A percentile compares a stretch with the other conserved stretches of the same genome.
Conservation (phyloP, 2,888 invertebrate species). For the Apantesis nais region DNA sequence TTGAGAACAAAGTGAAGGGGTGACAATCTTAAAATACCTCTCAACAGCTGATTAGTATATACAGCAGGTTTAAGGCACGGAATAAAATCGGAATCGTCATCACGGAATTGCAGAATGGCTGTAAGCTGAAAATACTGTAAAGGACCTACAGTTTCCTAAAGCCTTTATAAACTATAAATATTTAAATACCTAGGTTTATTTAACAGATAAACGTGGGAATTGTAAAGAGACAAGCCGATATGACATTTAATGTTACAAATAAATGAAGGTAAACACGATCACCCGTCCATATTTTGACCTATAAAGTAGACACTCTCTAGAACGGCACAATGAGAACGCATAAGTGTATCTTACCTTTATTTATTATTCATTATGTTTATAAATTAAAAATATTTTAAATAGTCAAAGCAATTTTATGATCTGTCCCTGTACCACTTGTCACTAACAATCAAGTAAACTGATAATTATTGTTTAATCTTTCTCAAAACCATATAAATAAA, state of each 20-base stretch:
- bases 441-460: no score
- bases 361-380: no score
- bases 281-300: not conserved
- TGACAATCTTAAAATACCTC: not conserved
- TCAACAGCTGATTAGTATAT: not conserved
- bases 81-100: no score
- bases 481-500: no score
- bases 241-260: slow-evolving; percentile 16
- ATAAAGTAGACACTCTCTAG: not conserved
- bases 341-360: no score
- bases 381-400: no score
- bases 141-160: not conserved
- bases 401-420: no score
- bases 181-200: not conserved
- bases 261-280: slow-evolving; percentile 14
- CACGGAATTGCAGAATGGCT: no score
- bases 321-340: slow-evolving; percentile 1
- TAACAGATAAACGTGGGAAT: not conserved
- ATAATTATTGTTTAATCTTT: no score
- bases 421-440: no score
- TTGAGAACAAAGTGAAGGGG: slow-evolving; percentile 14
- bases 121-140: no score
- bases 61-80: no score
- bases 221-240: not conserved
- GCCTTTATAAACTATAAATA: not conserved